phyloP scores from a whole-genome alignment of 2,113 vertebrate species.

The Urocolius indicus region DNA sequence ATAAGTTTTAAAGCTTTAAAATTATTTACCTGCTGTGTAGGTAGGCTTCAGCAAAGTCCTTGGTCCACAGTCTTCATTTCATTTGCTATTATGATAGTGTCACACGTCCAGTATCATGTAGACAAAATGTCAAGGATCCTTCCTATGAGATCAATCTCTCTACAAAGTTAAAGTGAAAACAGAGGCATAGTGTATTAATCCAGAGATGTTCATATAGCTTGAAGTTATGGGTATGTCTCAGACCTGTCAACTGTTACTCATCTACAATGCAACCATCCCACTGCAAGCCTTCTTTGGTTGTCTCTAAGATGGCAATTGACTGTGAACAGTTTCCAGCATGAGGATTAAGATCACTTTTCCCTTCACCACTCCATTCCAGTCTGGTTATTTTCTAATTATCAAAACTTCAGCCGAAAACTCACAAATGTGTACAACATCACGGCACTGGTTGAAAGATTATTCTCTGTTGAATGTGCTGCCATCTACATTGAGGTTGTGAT shows the following conservation, averaged over 20 bases:
- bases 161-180: background rate
- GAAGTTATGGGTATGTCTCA: background rate
- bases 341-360: background rate
- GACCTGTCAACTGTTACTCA: background rate
- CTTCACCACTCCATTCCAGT: background rate
- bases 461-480: background rate
- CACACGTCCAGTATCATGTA: background rate
- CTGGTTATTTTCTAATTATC: background rate
- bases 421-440: fast-evolving
- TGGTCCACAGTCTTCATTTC: background rate
- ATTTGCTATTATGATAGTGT: background rate
- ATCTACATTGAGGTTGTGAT: background rate
- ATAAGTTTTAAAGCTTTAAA: background rate
- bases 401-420: background rate
- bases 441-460: background rate
- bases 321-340: background rate
- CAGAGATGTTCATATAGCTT: background rate
- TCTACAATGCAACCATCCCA: background rate
- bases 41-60: background rate
- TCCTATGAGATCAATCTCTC: background rate
- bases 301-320: too few species aligned
- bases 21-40: background rate
- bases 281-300: background rate
- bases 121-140: background rate
- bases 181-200: too few species aligned